phyloP scores from a whole-genome alignment of 2,113 vertebrate species.

The Ptyas mucosa region DNA sequence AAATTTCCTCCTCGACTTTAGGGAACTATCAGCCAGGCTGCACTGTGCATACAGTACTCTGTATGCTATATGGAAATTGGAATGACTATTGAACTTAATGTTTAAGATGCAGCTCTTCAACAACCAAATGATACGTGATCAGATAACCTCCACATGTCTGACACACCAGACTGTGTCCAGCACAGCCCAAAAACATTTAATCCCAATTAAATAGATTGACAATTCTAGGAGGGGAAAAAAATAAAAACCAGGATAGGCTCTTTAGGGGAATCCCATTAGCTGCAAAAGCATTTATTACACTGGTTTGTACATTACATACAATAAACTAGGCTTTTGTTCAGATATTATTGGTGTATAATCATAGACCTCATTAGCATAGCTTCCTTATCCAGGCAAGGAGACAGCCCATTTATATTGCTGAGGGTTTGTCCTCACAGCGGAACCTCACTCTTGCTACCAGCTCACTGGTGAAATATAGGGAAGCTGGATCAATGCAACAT shows the following conservation, averaged over 20 bases:
- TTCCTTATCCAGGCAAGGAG: neutral
- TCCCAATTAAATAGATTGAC: neutral
- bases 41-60: neutral
- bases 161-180: neutral
- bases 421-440: neutral
- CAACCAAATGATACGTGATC: neutral
- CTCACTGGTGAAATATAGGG: neutral
- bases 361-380: neutral
- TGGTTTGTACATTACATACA: neutral
- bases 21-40: neutral
- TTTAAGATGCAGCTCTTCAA: neutral
- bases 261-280: neutral
- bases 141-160: neutral
- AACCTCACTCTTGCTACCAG: neutral
- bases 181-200: neutral
- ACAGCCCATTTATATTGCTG: neutral
- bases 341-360: neutral
- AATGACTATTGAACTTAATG: neutral
- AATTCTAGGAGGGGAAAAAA: neutral
- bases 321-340: neutral
- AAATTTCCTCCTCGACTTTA: neutral
- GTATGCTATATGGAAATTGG: neutral
- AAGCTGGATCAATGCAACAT: neutral
- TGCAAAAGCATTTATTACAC: neutral
- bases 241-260: neutral